phyloP scores from a whole-genome alignment of 37 sponge, comb jelly and placozoan species.

The Spongilla lacustris region DNA sequence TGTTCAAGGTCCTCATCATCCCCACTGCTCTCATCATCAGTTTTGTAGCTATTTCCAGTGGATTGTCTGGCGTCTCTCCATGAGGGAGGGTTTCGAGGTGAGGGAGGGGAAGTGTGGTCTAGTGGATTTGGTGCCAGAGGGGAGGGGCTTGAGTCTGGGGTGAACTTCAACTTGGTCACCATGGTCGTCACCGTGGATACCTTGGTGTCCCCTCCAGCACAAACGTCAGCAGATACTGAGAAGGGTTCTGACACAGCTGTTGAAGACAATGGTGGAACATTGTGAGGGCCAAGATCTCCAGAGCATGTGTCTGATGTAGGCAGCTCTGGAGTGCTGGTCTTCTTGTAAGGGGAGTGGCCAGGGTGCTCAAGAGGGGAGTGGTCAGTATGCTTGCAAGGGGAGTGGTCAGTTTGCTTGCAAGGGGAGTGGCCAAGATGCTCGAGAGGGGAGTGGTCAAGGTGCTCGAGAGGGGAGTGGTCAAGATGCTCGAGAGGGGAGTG shows the following conservation, averaged over 20 bases:
- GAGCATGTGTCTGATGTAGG: neutral
- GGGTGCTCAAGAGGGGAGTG: too few relatives aligned
- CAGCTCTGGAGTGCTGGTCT: neutral
- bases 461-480: conserved; percentile 5
- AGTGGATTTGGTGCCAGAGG: neutral
- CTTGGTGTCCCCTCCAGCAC: neutral
- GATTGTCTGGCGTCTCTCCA: neutral
- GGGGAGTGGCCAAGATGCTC: neutral
- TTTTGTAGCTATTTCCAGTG: neutral
- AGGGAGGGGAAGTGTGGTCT: neutral
- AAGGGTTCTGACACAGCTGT: neutral
- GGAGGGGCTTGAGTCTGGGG: neutral
- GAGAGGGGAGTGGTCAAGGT: neutral
- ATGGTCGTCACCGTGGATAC: neutral
- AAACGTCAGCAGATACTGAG: neutral
- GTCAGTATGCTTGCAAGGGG: too few relatives aligned
- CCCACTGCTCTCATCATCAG: neutral
- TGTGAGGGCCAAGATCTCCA: neutral
- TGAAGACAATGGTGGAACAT: neutral
- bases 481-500: neutral
- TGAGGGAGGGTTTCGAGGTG: neutral
- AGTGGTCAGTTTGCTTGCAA: neutral
- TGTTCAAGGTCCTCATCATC: neutral
- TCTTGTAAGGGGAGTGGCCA: conserved; percentile 1
- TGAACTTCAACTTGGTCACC: neutral